Evolutionary conservation across 2,113 vertebrate species (phyloP), one percentile per base, ranked within the genome.

Genomic region (Maccullochella peelii): DNA sequence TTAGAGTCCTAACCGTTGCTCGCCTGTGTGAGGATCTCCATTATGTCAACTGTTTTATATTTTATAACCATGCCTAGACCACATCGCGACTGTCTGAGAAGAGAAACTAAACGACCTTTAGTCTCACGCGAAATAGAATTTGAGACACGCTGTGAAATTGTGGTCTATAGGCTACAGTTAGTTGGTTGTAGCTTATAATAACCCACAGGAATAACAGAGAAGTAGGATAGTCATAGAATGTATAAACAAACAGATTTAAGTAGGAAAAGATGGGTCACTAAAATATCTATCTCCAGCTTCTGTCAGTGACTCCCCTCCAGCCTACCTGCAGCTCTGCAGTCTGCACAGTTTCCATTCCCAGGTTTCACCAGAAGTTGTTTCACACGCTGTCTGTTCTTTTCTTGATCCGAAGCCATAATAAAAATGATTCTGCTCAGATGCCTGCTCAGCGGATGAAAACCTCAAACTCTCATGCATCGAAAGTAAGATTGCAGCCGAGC

Each of bases 261-360:
- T 40, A 16, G 9, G 30, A 52, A 44, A 9, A 33, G 33, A 33
- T 33, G 33, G 16, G 30, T 70, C 8, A 59, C 0, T 25, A 16
- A 65, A 50, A 8, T 0, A 14, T 18, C 55, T 0, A 14, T 18
- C 55, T 42, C 68, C 42, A 49, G 20, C 49, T 25, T 57, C 74
- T 9, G 50, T 47, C 52, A 30, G 58, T 15, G 8, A 25, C 18
- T 21, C 12, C 21, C n/a, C 27, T 59, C 15, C 40, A 16, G 16
- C 83, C n/a, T 89, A 98, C 97, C 97, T 89, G 96, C 91, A 25
- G 95, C 95, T 70, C 95, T 94, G 86, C 97, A 98, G 92, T 98
- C 97, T 1, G 95, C 97, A 77, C 97, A 98, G 76, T 58, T 89
- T 86, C 87, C 86, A 91, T 97, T 97, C 8, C 95, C 97, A 1